These are phyloP conservation scores for Bambusicola thoracicus DNA, from an alignment of 2,113 vertebrate genomes.

Conservation along the genomic window DNA sequence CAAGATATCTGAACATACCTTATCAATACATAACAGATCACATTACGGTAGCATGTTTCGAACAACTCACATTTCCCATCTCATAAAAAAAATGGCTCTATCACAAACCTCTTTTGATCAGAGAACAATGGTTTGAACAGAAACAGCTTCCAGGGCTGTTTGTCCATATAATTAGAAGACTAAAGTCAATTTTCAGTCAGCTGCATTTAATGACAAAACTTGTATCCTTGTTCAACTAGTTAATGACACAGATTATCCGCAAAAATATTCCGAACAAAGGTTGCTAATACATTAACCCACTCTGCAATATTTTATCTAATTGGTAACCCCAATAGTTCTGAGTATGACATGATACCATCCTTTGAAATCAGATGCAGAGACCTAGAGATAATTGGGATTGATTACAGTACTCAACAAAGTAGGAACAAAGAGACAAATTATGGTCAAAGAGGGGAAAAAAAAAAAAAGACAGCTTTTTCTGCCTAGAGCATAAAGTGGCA, in stretches of 20 bases:
- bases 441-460: background rate
- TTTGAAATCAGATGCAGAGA: conserved; percentile 31
- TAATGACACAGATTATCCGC: conserved; percentile 18
- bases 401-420: conserved; percentile 25
- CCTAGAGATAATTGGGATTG: conserved; percentile 28
- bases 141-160: conserved; percentile 27
- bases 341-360: background rate
- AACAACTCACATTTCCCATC: background rate
- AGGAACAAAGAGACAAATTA: conserved; percentile 35
- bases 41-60: background rate
- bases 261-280: conserved; percentile 43
- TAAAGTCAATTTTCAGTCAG: conserved; percentile 36
- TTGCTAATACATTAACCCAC: conserved; percentile 10
- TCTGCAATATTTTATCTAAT: conserved; percentile 32
- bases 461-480: background rate
- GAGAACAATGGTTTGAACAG: conserved; percentile 11
- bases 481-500: background rate
- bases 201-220: conserved; percentile 18
- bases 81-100: background rate
- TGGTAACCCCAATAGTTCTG: conserved; percentile 3
- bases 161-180: conserved; percentile 38
- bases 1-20: background rate
- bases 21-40: background rate
- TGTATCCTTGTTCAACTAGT: background rate
- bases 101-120: conserved; percentile 27